phyloP scores from a whole-genome alignment of 2,888 invertebrate genomes.

The Xiphydria camelus region DNA sequence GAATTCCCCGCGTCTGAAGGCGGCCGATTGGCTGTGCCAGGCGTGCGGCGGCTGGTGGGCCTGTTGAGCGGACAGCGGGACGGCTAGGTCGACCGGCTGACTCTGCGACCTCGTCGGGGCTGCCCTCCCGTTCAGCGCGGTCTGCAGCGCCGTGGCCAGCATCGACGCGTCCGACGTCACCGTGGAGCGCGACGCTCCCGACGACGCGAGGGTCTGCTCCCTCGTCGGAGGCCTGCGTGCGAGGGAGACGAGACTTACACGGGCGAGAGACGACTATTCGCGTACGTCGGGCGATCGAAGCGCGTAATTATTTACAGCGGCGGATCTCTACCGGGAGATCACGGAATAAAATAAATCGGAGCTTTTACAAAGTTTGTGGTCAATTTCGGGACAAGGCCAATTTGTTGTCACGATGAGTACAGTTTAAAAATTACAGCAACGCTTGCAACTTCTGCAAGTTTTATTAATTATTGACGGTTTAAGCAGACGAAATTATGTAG shows the following conservation, averaged over 20 bases:
- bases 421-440: too few species aligned
- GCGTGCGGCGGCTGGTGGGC: slow-evolving; percentile 35
- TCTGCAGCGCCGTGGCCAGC: slow-evolving; percentile 47
- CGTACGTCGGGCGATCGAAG: slow-evolving; percentile 39
- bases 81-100: slow-evolving; percentile 57
- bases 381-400: too few species aligned
- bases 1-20: slow-evolving; percentile 51
- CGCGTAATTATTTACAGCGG: slow-evolving; percentile 43
- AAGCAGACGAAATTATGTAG: too few species aligned
- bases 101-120: slow-evolving; percentile 59
- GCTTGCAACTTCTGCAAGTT: too few species aligned
- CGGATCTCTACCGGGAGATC: slow-evolving; percentile 19
- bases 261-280: not conserved
- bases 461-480: not conserved
- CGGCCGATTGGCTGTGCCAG: slow-evolving; percentile 54
- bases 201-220: slow-evolving; percentile 48
- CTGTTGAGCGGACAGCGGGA: slow-evolving; percentile 28
- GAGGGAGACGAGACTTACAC: not conserved
- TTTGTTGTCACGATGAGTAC: too few species aligned
- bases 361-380: too few species aligned
- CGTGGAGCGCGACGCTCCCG: slow-evolving; percentile 49
- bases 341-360: slow-evolving; percentile 2
- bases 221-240: slow-evolving; percentile 48
- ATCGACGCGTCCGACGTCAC: slow-evolving; percentile 52
- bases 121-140: slow-evolving; percentile 44